These are phyloP conservation scores for Craseonycteris thonglongyai DNA, from an alignment of 2,113 vertebrate genomes.

Conservation along the genomic window DNA sequence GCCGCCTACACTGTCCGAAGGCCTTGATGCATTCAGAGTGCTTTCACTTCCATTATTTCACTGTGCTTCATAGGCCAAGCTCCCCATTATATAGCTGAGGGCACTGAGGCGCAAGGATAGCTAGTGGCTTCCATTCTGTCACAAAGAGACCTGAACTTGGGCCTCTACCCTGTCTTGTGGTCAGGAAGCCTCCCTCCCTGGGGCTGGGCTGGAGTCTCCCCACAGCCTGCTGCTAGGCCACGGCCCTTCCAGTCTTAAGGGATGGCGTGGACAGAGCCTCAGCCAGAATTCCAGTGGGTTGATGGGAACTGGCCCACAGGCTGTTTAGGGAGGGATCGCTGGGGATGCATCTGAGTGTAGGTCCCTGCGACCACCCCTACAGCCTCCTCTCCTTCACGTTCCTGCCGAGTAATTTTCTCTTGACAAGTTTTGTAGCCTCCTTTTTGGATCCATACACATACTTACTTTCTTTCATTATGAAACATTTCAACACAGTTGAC, in stretches of 20 bases:
- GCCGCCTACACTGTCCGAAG: not conserved
- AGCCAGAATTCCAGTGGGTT: not conserved
- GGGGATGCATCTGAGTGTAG: not conserved
- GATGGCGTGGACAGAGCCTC: not conserved
- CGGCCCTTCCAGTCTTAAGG: not conserved
- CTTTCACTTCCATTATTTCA: conserved; percentile 58
- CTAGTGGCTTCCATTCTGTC: fast-evolving
- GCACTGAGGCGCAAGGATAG: fast-evolving
- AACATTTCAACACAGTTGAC: not conserved
- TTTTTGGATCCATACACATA: not conserved
- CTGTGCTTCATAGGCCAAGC: not conserved
- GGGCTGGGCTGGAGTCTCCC: not conserved
- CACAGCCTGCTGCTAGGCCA: not conserved
- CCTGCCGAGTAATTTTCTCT: not conserved
- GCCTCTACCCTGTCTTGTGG: not conserved
- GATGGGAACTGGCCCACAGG: not conserved
- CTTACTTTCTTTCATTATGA: not conserved
- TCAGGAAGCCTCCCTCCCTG: not conserved
- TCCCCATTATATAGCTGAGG: not conserved
- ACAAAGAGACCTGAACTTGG: fast-evolving
- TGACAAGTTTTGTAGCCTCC: not conserved
- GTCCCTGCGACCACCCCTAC: fast-evolving
- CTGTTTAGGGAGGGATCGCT: not conserved
- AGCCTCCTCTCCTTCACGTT: not conserved
- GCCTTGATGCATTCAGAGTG: not conserved